Percentiles rank a stretch among this genome's conserved stretches.
These are phyloP conservation scores for Myrmophylax atrothorax DNA, from an alignment of 2,113 vertebrate species.

Conservation along the genomic window DNA sequence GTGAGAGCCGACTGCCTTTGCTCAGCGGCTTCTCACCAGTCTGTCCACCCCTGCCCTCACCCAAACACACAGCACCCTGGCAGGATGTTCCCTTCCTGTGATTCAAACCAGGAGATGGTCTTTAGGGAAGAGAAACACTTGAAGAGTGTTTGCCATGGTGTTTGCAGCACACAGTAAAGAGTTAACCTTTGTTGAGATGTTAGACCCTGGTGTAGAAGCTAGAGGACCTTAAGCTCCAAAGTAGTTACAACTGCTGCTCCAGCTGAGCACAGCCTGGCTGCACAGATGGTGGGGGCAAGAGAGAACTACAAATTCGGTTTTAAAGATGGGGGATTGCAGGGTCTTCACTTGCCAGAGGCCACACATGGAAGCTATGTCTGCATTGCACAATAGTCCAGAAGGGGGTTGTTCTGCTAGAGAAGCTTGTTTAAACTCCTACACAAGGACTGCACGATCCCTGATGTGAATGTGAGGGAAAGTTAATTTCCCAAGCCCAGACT, in stretches of 20 bases:
- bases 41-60: neutral
- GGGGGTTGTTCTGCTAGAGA: neutral
- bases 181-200: neutral
- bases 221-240: neutral
- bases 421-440: neutral
- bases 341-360: neutral
- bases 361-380: neutral
- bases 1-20: rapidly evolving
- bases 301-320: rapidly evolving
- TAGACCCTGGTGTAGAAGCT: neutral
- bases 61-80: neutral
- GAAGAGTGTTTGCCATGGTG: neutral
- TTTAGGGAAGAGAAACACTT: neutral
- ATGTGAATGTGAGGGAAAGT: neutral
- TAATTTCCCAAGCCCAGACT: neutral
- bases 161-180: neutral
- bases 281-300: rapidly evolving
- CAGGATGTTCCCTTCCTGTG: rapidly evolving
- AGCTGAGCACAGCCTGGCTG: neutral
- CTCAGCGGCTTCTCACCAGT: rapidly evolving
- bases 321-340: neutral
- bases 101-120: neutral
- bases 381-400: neutral
- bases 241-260: neutral
- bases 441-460: neutral